Evolutionary conservation across 2,797 vertebrate species (phyloP).

Genomic region (Crax fasciolata): DNA sequence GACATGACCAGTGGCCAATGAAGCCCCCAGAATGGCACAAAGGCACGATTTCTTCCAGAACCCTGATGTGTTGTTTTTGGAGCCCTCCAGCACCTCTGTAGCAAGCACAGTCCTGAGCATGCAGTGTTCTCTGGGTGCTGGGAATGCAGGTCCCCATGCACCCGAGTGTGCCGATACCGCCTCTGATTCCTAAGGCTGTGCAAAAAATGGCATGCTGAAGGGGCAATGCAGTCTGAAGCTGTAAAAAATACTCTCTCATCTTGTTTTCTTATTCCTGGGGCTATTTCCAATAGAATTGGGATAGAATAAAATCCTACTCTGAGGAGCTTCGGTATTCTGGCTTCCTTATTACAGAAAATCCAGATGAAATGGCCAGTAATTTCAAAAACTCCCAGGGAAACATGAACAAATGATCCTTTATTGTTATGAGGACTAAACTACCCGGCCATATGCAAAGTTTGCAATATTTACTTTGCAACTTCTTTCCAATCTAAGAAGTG

Average conservation of each 20-base stretch:
- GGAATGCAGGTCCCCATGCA: background rate
- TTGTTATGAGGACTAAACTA: background rate
- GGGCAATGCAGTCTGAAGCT: background rate
- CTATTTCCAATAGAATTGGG: background rate
- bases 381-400: background rate
- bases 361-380: background rate
- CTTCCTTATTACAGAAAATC: background rate
- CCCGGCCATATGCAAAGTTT: background rate
- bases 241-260: background rate
- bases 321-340: background rate
- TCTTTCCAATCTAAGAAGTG: background rate
- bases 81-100: background rate
- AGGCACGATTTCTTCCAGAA: background rate
- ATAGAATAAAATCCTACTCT: background rate
- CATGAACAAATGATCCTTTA: background rate
- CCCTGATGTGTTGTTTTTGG: background rate
- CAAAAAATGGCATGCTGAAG: background rate
- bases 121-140: background rate
- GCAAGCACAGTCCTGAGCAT: background rate
- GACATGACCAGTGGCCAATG: background rate
- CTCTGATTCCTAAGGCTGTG: background rate
- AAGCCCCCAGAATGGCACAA: background rate
- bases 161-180: accelerated
- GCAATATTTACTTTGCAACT: background rate
- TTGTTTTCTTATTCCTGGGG: background rate